A percentile compares a stretch with the other conserved stretches of the same genome.
Conservation (phyloP, 2,797 vertebrate genomes). For the Anniella stebbinsi region DNA sequence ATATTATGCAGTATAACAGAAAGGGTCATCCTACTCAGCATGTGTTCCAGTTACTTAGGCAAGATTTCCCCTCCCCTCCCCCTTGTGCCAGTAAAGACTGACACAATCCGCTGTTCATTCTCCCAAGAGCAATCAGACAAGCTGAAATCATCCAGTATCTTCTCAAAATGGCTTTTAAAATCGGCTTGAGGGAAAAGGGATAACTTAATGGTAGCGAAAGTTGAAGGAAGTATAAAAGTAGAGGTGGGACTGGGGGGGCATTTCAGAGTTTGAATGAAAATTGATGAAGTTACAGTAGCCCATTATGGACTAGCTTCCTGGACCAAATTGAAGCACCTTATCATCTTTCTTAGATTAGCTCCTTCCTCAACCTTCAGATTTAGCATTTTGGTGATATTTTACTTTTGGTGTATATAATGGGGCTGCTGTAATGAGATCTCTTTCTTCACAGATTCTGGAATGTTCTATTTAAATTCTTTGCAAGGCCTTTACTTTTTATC, state of each 20-base stretch:
- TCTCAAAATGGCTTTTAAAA: conserved; percentile 64
- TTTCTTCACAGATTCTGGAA: conserved; percentile 17
- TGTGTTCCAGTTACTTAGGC: conserved; percentile 51
- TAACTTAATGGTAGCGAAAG: conserved; percentile 18
- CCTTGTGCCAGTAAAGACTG: conserved; percentile 20
- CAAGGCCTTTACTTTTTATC: conserved; percentile 38
- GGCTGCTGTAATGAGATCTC: not conserved
- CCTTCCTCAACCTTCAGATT: not conserved
- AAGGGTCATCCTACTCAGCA: conserved; percentile 57
- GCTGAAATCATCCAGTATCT: conserved; percentile 45
- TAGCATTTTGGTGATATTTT: conserved; percentile 1
- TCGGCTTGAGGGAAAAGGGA: conserved; percentile 39
- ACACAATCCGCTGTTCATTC: conserved; percentile 32
- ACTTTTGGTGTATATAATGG: conserved; percentile 8
- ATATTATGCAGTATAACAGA: conserved; percentile 37
- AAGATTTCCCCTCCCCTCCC: not conserved
- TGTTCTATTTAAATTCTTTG: conserved; percentile 26
- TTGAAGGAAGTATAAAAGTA: not conserved
- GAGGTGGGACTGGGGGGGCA: accelerated
- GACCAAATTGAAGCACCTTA: conserved; percentile 23
- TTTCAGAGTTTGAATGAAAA: conserved; percentile 33
- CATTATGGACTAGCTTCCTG: conserved; percentile 32
- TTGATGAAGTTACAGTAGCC: not conserved
- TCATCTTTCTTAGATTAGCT: conserved; percentile 14
- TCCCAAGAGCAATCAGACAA: conserved; percentile 44